Conservation (phyloP, 2,888 invertebrate species). For the Neoitamus cyanurus region DNA sequence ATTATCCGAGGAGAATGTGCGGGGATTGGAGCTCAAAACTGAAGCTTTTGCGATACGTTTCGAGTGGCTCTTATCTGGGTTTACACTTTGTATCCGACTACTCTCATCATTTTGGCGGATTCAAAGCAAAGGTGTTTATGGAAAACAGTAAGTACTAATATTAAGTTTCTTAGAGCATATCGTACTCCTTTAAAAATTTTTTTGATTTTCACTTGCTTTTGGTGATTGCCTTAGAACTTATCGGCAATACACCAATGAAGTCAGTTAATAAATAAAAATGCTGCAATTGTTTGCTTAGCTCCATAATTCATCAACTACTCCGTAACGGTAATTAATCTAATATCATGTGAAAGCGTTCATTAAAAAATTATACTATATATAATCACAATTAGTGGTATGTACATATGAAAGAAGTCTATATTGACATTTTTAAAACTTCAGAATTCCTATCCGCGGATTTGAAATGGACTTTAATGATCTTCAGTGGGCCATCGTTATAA, state of each 20-base stretch:
- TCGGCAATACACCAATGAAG: neutral
- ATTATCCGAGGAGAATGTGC: constrained; percentile 71
- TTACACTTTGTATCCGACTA: constrained; percentile 81
- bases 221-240: neutral
- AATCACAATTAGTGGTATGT: too few relatives aligned
- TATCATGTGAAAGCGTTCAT: too few relatives aligned
- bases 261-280: too few relatives aligned
- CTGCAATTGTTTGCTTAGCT: too few relatives aligned
- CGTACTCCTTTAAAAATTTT: neutral
- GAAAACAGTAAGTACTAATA: constrained; percentile 75
- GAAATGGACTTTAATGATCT: too few relatives aligned
- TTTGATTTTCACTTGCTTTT: constrained; percentile 20
- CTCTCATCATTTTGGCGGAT: constrained; percentile 80
- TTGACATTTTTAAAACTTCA: too few relatives aligned
- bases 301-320: too few relatives aligned
- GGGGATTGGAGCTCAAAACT: constrained; percentile 85
- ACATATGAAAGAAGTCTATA: too few relatives aligned
- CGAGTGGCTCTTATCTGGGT: constrained; percentile 72
- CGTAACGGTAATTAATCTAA: too few relatives aligned
- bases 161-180: neutral
- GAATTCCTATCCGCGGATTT: too few relatives aligned
- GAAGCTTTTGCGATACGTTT: constrained; percentile 77
- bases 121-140: constrained; percentile 77
- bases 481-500: too few relatives aligned
- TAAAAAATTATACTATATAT: too few relatives aligned